Evolutionary conservation across 2,888 invertebrate genomes (phyloP), one percentile per base, ranked within the genome.

Genomic region (Eretmocerus hayati): DNA sequence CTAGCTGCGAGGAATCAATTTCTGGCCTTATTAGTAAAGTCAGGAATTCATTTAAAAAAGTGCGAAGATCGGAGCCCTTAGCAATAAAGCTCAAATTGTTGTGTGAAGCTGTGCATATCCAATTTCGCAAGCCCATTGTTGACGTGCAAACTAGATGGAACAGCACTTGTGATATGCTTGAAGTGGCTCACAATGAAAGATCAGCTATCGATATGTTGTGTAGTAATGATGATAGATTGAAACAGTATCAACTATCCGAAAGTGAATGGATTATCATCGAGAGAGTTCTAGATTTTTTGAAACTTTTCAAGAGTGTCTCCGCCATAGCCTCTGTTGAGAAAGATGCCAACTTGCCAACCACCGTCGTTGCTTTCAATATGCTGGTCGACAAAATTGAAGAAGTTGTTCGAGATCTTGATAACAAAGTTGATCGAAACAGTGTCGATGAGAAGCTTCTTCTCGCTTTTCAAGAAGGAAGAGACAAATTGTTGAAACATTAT

Each of bases 101-200:
- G 15, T 46, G 40, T 19, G 32, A 21, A 9, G 35, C 20, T 3
- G 23, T n/a, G 22, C n/a, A 36, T 4, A 32, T 38, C n/a, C 19
- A 31, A 4, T 50, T 36, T 42, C 11, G 38, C 3, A 42, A 32
- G 16, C 35, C 37, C 2, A 18, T 19, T 21, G 30, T 51, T 13
- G 46, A 51, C 36, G 20, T 26, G 20, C 15, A 15, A 33, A 51
- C 43, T 8, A 20, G 46, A n/a, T n/a, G n/a, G n/a, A n/a, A n/a
- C n/a, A n/a, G n/a, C n/a, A n/a, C n/a, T n/a, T n/a, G n/a, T n/a
- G 1, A 46, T 40, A 40, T 26, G 43, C 30, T 35, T 30, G 13
- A 47, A 5, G 20, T 42, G 26, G 20, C 39, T 40, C 30, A 40
- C 5, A 26, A 43, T 37, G 13, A 43, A 16, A 42, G 44, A 43